Evolutionary conservation across 37 sponge, comb jelly and placozoan species (phyloP), one percentile per base, ranked within the genome.

Genomic region (Chondrosia reniformis): DNA sequence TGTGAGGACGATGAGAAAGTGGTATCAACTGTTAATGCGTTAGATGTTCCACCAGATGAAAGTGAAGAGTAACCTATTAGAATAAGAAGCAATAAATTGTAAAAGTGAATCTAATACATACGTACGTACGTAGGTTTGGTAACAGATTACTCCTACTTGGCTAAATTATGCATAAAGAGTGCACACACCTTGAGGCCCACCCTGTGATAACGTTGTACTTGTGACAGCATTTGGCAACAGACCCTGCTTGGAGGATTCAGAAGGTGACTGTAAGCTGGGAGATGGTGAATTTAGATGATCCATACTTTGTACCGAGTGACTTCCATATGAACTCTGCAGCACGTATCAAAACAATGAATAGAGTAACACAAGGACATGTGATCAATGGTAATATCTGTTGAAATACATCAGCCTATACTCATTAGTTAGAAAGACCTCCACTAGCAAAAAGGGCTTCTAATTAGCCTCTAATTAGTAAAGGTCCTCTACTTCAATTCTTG

Each of bases 311-410:
- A 8, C 13, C 3, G 67, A 66, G 19, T 36, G 67, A 34, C 67
- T 66, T 8, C 38, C 67, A 31, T 36, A 31, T 36, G 67, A 66
- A 66, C 30, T 66, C 67, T 66, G 36, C 39, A 66, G n/a, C 17
- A 59, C 7, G 22, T 7, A 13, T 30, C 30, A 59, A 59, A 59
- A 49, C 27, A 22, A 61, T 19, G 5, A 66, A 17, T 17, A 66
- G 7, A 12, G 30, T 39, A 66, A 19, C 7, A 5, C 67, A 66
- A 36, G 36, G 15, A 66, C 67, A 66, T 31, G 27, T 28, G n/a
- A n/a, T n/a, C n/a, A n/a, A n/a, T n/a, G n/a, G n/a, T n/a, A n/a
- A n/a, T n/a, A n/a, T n/a, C n/a, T n/a, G n/a, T n/a, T n/a, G n/a
- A n/a, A n/a, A n/a, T n/a, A n/a, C n/a, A n/a, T n/a, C n/a, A n/a